Evolutionary conservation across 2,888 invertebrate species (phyloP).

Genomic region (Gryllus longicercus): DNA sequence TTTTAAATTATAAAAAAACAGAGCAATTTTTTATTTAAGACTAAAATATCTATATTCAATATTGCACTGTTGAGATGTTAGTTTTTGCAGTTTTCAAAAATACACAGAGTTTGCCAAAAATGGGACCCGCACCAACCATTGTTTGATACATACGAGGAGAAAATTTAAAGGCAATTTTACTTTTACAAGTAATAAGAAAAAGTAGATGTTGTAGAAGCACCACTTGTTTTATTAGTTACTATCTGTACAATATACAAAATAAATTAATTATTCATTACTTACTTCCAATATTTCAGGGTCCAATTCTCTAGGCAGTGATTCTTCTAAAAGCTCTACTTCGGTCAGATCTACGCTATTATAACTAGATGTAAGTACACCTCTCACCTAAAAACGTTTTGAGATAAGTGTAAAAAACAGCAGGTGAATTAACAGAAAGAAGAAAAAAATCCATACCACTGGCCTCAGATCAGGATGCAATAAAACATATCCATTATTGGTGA

Average conservation of each 20-base stretch:
- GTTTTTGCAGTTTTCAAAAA: no score
- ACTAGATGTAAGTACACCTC: constrained; percentile 74
- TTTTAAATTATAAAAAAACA: no score
- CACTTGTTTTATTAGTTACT: no score
- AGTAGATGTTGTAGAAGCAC: no score
- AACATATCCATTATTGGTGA: constrained; percentile 95
- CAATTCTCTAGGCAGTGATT: constrained; percentile 62
- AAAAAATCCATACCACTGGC: constrained; percentile 66
- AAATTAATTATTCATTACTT: constrained; percentile 19
- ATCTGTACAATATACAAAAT: not conserved
- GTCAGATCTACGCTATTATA: constrained; percentile 95
- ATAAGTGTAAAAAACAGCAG: not conserved
- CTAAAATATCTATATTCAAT: no score
- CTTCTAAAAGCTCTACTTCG: constrained; percentile 86
- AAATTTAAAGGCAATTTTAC: no score
- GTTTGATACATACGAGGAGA: no score
- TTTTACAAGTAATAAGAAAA: no score
- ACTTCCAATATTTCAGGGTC: constrained; percentile 54
- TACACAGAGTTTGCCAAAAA: no score
- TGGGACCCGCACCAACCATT: no score
- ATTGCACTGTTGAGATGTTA: no score
- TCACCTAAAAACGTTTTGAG: constrained; percentile 48
- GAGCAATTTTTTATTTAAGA: no score
- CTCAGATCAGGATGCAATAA: constrained; percentile 90
- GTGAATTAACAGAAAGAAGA: constrained; percentile 35